phyloP scores from a whole-genome alignment of 2,113 vertebrate genomes.

The Amblyornis subalaris region DNA sequence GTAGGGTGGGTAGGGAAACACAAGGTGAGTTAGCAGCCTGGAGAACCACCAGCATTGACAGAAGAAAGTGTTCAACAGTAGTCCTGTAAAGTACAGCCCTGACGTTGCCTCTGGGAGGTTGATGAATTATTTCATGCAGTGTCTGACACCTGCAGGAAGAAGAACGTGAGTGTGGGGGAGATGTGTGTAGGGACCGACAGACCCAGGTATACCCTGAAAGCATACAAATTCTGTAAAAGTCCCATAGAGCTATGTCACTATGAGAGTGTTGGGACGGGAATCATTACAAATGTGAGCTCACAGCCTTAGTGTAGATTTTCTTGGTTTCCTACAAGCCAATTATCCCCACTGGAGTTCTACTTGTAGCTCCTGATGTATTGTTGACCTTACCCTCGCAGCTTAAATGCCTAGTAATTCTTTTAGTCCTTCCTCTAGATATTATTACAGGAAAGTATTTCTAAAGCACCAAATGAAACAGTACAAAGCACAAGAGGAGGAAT shows the following conservation, averaged over 20 bases:
- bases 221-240: not conserved
- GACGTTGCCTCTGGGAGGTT: not conserved
- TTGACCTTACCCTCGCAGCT: not conserved
- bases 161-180: not conserved
- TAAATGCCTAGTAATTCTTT: not conserved
- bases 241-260: not conserved
- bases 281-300: not conserved
- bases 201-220: not conserved
- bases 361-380: not conserved
- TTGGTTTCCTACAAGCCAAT: not conserved
- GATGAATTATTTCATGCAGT: not conserved
- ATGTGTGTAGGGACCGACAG: not conserved
- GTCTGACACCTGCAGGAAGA: not conserved
- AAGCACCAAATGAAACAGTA: not conserved
- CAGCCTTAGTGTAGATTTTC: not conserved
- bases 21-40: not conserved
- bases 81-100: not conserved
- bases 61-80: rapidly evolving
- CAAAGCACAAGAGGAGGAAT: not conserved
- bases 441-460: not conserved
- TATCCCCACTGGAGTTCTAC: not conserved
- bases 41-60: not conserved
- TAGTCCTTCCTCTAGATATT: not conserved
- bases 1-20: not conserved
- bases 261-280: not conserved